Evolutionary conservation across 1,140 invertebrate species (phyloP).

Genomic region (Drosophila ficusphila): DNA sequence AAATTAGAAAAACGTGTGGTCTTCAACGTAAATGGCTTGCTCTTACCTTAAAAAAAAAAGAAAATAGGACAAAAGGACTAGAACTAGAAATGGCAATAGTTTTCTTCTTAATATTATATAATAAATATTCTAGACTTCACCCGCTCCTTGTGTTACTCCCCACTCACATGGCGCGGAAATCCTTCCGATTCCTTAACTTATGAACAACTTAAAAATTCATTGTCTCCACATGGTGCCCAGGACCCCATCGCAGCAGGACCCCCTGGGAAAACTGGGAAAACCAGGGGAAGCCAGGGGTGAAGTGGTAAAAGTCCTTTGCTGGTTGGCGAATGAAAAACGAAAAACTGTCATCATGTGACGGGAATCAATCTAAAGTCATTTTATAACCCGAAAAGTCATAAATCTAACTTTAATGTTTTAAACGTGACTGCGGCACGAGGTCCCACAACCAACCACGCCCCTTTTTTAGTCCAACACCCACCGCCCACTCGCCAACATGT

Average conservation of each 20-base stretch:
- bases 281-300: too few relatives aligned
- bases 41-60: too few relatives aligned
- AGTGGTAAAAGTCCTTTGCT: conserved; percentile 15
- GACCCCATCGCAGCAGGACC: conserved; percentile 30
- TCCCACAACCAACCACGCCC: conserved; percentile 35
- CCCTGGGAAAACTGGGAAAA: conserved; percentile 25
- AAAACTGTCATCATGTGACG: conserved; percentile 84
- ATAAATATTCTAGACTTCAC: not conserved
- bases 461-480: not conserved
- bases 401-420: conserved; percentile 84
- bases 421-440: conserved; percentile 82
- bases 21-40: not conserved
- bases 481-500: conserved; percentile 27
- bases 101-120: too few relatives aligned
- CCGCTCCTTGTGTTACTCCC: not conserved
- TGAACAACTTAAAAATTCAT: conserved; percentile 84
- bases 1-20: not conserved
- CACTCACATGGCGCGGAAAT: not conserved
- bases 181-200: conserved; percentile 56
- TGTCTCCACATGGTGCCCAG: conserved; percentile 75
- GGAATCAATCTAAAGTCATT: conserved; percentile 84
- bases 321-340: conserved; percentile 72
- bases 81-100: too few relatives aligned
- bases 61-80: too few relatives aligned
- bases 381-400: conserved; percentile 84